Evolutionary conservation across 2,113 vertebrate genomes (phyloP), one percentile per base, ranked within the genome.

Genomic region (Phalacrocorax pelagicus): DNA sequence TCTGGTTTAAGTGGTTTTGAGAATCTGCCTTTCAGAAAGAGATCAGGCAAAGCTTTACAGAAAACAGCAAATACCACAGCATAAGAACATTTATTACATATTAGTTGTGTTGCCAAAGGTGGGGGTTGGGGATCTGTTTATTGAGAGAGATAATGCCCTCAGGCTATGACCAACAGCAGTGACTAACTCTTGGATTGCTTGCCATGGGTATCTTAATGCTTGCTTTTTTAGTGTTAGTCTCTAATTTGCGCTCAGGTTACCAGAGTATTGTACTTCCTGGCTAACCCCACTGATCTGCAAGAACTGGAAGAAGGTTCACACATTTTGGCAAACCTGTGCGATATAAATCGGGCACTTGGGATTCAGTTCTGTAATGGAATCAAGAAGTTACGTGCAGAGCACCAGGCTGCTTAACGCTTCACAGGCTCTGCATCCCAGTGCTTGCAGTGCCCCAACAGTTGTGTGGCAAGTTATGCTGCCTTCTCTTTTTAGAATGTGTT

Each of bases 341-440:
- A 2, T 36, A 61, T 26, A 92, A 87, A 78, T 88, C 0, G 1
- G 86, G 49, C 69, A 46, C 58, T 94, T 46, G 88, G 70, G 92
- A 85, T 85, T 94, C 69, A 47, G 70, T 95, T 92, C 78, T 82
- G 54, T 86, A 86, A 92, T 29, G 61, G 78, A 81, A 85, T 82
- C 86, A 80, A 87, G 71, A 74, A 74, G 81, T 85, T 92, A 80
- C 1, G 2, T 94, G 92, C 58, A 52, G 74, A 95, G 15, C n/a
- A 36, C 15, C 1, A 5, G 19, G 23, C 54, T 88, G 32, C 70
- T 84, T 87, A 84, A 81, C 10, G 6, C 40, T 71, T 88, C 0
- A 0, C 59, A 92, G 66, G 47, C 63, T 95, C 36, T 58, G 30
- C 1, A 1, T 80, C 81, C 55, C 47, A 38, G 6, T 13, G 21